Evolutionary conservation across 2,888 invertebrate genomes (phyloP), one percentile per base, ranked within the genome.

Genomic region (Thecocarcelia acutangulata): DNA sequence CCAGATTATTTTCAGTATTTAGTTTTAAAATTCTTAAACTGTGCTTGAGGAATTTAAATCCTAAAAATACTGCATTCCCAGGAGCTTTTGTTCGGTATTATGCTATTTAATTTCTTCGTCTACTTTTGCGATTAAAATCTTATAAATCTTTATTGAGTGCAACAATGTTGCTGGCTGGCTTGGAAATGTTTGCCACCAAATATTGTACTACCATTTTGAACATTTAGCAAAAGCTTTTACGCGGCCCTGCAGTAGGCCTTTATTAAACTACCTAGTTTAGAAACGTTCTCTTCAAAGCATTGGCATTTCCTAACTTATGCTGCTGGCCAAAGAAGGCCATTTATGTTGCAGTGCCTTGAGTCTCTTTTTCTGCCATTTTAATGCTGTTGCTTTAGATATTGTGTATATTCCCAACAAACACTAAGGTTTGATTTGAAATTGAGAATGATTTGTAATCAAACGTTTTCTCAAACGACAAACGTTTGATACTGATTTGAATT

Each of bases 61-160:
- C 42, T 5, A 19, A 37, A 19, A 54, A 17, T 11, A 11, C 37
- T 1, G 19, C 19, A 21, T 21, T 50, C n/a, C 46, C 33, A 33
- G 8, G 1, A 33, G 33, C 50, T 37, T 64, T 64, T n/a, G 13
- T 11, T 5, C 15, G 21, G 2, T 28, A 21, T 48, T 33, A 15
- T 11, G 19, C 17, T 3, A 21, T 33, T 56, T 33, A 33, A 19
- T 21, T 24, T 44, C 42, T 24, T n/a, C n/a, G 5, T 24, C 5
- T 66, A 15, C 66, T 73, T 81, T 63, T 64, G 42, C 61, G 58
- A 69, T 81, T 46, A 64, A 42, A 73, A 81, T 77, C 68, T 73
- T 74, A 42, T 81, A 76, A 69, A 81, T 76, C 76, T 56, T 48
- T 54, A 37, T 61, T 73, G 68, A 56, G 68, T 50, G 68, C 42